These are phyloP conservation scores for Macrophya annulata DNA, from an alignment of 2,888 invertebrate genomes.

Conservation along the genomic window DNA sequence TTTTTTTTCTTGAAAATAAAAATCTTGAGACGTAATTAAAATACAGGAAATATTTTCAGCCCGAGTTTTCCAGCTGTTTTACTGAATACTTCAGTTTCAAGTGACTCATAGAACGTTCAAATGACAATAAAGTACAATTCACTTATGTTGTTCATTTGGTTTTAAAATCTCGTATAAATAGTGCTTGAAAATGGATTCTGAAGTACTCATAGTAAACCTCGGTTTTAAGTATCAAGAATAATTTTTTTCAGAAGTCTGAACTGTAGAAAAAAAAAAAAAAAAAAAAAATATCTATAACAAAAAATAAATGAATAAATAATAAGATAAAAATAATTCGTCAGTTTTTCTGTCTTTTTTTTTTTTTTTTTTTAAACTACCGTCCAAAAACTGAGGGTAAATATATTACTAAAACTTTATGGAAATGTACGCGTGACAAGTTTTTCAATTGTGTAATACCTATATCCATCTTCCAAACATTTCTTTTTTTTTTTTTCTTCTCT, in stretches of 20 bases:
- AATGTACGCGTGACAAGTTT: constrained; percentile 48
- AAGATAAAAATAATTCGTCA: background rate
- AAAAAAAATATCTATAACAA: background rate
- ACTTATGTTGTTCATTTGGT: background rate
- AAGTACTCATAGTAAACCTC: background rate
- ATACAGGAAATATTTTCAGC: background rate
- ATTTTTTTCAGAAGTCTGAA: background rate
- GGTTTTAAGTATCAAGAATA: background rate
- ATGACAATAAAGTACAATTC: constrained; percentile 5
- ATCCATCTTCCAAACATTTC: constrained; percentile 33
- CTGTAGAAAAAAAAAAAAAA: background rate
- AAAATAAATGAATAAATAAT: background rate
- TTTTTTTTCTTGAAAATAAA: background rate
- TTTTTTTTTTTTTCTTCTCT: no score
- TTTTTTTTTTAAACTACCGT: no score
- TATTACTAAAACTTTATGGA: constrained; percentile 33
- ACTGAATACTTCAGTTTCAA: constrained; percentile 5
- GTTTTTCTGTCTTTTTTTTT: no score
- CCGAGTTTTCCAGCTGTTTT: background rate
- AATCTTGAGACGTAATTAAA: constrained; percentile 1
- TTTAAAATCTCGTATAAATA: background rate
- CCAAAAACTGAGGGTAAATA: background rate
- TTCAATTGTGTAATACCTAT: constrained; percentile 49
- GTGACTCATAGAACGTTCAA: constrained; percentile 10
- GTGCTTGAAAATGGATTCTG: constrained; percentile 10